Percentiles rank a stretch among this genome's conserved stretches.
phyloP scores from a whole-genome alignment of 2,797 vertebrate species.

The Fringilla coelebs region DNA sequence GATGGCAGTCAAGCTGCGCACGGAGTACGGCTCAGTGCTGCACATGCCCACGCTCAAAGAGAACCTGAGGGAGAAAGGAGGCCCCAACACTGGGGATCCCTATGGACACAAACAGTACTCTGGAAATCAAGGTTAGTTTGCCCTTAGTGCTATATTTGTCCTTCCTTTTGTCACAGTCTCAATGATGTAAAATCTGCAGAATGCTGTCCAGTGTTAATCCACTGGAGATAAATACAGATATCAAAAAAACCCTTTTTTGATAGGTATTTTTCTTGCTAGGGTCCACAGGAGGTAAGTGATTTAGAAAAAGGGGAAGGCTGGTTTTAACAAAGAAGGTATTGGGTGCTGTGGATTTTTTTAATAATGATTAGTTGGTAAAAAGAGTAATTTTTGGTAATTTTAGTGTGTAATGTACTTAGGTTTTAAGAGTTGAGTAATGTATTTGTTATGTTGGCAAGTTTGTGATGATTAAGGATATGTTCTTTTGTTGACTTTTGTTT shows the following conservation, averaged over 20 bases:
- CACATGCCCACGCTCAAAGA: conserved; percentile 95
- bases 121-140: conserved; percentile 80
- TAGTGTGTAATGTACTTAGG: fast-evolving
- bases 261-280: not conserved
- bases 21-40: conserved; percentile 88
- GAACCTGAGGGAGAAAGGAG: conserved; percentile 81
- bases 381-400: not conserved
- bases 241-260: not conserved
- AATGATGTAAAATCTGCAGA: not conserved
- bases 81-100: conserved; percentile 66
- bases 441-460: not conserved
- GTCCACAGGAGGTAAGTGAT: not conserved
- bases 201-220: not conserved
- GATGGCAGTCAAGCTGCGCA: conserved; percentile 87
- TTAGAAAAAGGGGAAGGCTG: not conserved
- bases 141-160: not conserved
- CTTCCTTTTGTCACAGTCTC: not conserved
- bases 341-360: not conserved
- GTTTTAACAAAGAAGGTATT: not conserved
- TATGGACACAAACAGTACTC: conserved; percentile 80
- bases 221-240: not conserved
- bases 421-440: not conserved
- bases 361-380: not conserved
- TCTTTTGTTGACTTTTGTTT: not conserved
- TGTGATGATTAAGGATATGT: not conserved